These are phyloP conservation scores for Hylaea fasciaria DNA, from an alignment of 2,888 invertebrate species.

Conservation along the genomic window DNA sequence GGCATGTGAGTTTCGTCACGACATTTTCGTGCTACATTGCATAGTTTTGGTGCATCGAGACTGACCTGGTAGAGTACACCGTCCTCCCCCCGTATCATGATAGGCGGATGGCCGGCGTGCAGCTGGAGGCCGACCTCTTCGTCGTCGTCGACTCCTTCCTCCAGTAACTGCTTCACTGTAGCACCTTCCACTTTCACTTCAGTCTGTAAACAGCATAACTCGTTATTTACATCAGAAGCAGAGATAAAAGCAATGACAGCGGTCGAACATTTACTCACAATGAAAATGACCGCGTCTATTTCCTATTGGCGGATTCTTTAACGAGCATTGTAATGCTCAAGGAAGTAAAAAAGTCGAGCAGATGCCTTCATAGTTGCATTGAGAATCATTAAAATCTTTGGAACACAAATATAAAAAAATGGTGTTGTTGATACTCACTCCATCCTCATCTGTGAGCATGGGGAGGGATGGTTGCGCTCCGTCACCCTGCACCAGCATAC, in stretches of 20 bases:
- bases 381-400: not conserved
- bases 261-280: not conserved
- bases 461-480: slow-evolving; percentile 77
- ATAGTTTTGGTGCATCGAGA: not conserved
- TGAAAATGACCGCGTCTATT: no score
- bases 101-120: slow-evolving; percentile 84
- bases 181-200: slow-evolving; percentile 83
- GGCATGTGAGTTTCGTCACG: no score
- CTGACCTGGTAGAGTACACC: slow-evolving; percentile 90
- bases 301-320: no score
- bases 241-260: no score
- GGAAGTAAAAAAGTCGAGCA: no score
- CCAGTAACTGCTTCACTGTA: slow-evolving; percentile 84
- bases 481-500: slow-evolving; percentile 83
- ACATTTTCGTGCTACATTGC: no score
- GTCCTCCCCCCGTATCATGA: slow-evolving; percentile 93
- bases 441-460: slow-evolving; percentile 78
- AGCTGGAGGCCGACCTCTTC: slow-evolving; percentile 69
- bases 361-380: not conserved
- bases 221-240: no score
- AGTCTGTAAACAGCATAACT: slow-evolving; percentile 49
- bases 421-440: slow-evolving; percentile 60
- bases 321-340: no score
- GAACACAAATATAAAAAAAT: no score
- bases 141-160: slow-evolving; percentile 73